These are phyloP conservation scores for Trichosurus vulpecula DNA, from an alignment of 2,797 vertebrate genomes.

Conservation along the genomic window DNA sequence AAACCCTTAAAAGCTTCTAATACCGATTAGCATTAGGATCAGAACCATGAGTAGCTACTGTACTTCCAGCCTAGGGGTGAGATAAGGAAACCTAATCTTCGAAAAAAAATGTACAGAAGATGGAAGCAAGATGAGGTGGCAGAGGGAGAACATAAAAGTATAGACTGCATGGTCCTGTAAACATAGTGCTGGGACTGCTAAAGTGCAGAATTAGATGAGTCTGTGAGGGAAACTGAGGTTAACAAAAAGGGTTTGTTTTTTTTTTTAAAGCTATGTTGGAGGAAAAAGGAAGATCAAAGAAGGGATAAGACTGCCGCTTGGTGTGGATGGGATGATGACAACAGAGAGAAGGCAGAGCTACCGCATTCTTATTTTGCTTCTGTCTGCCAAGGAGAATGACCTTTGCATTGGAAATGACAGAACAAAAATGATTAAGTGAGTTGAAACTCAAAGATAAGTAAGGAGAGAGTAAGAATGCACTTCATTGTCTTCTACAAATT, in stretches of 20 bases:
- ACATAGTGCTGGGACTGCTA: neutral
- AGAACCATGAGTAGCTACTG: neutral
- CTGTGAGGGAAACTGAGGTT: neutral
- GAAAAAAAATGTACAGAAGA: neutral
- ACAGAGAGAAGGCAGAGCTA: slow-evolving; percentile 4
- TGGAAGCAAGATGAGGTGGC: neutral
- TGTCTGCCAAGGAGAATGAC: slow-evolving; percentile 7
- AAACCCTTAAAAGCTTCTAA: neutral
- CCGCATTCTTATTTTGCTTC: neutral
- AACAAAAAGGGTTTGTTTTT: neutral
- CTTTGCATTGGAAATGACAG: slow-evolving; percentile 5
- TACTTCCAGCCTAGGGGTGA: neutral
- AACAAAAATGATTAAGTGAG: slow-evolving; percentile 9
- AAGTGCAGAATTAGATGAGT: neutral
- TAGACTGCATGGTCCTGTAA: neutral
- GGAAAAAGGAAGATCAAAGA: slow-evolving; percentile 8
- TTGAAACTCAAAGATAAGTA: slow-evolving; percentile 3
- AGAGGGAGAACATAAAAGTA: neutral
- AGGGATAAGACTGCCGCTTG: neutral
- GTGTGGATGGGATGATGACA: slow-evolving; percentile 1
- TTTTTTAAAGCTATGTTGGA: slow-evolving; percentile 1
- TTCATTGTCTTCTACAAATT: neutral
- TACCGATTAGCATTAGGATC: neutral
- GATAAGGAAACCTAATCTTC: neutral
- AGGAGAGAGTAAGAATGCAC: neutral